Evolutionary conservation across 1,140 invertebrate species (phyloP), one percentile per base, ranked within the genome.

Genomic region (Drosophila nannoptera): DNA sequence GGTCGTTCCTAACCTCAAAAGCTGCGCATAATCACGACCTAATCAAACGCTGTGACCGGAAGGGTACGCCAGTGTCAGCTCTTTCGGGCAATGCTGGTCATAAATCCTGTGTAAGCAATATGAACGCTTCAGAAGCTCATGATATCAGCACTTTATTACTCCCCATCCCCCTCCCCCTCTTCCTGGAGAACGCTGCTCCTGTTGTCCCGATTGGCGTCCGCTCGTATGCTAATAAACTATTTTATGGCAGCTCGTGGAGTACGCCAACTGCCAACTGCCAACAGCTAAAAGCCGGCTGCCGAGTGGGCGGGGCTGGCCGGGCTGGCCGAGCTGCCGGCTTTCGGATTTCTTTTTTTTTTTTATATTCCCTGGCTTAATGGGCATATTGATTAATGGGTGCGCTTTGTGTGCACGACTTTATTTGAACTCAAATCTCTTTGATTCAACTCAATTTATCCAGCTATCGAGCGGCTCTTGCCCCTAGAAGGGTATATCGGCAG

Each of bases 171-270:
- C 14, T 5, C 22, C 9, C 22, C 11, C 8, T 16, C 16, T 12
- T 9, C 11, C 4, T 0, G 22, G 22, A 2, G 22, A 22, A 1
- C 12, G 12, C 11, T 43, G 6, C 11, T 9, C 40, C 16, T 7
- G 11, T 2, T 38, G 1, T 35, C n/a, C 40, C 12, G 14, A 31
- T 31, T 42, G 54, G 36, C n/a, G 29, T 29, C 35, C 40, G 22
- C 29, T 53, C 63, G 70, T 69, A 84, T 78, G 80, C 72, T 83
- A 83, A 86, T 83, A 80, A 80, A 80, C 53, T 45, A 73, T 84
- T 84, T 83, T 84, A 83, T 83, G 73, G 46, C 65, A 74, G 73
- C 81, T 73, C 66, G 78, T 82, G 74, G 53, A 58, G 54, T 54
- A 68, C 71, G 48, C 49, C 11, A 8, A 7, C 3, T 14, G 12